Base-by-base conservation (phyloP, 2,113 vertebrate genomes). In the Periophthalmodon schlosseri region DNA sequence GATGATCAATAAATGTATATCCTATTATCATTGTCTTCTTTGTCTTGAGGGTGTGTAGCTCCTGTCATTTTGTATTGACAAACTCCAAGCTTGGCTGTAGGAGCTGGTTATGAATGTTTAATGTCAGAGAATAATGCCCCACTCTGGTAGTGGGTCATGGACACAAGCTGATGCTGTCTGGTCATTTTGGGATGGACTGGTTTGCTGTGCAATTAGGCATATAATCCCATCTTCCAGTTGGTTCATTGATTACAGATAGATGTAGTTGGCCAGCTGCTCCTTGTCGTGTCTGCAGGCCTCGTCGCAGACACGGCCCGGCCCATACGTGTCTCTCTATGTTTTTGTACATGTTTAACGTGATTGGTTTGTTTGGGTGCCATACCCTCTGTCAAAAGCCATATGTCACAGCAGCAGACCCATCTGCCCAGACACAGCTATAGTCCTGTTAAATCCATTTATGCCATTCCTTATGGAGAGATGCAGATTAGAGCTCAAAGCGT, bases 201-300 rank as follows among this genome's bases (percentile, higher is more conserved):
- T 92, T 89, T 80, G 85, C 81, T 93, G 93, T 93, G 92, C 93
- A 94, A 79, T 91, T 91, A 92, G 90, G 93, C 93, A 93, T 89
- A 91, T 92, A 93, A 87, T 89, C 90, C 90, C 73, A 87, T 92
- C 89, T 89, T 88, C 92, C 90, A 91, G 87, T 92, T 92, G 93
- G 90, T 91, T 93, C 88, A 94, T 92, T 93, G 93, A 94, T 94
- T 91, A 92, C 90, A 92, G 88, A 92, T 91, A 89, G 91, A 79
- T 84, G 90, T 90, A 88, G 90, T 88, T 86, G 76, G 88, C 91
- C 94, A 94, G 92, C 91, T 94, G 93, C 90, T 93, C 83, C 90
- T 89, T 88, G 89, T 89, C 88, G 82, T 90, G 80, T 88, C 84
- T 89, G 82, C 89, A 78, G 85, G 68, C 78, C 77, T 81, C 16